A percentile compares a stretch with the other conserved stretches of the same genome.
Evolutionary conservation across 1,140 invertebrate species (phyloP).

Genomic region (Sipha flava): DNA sequence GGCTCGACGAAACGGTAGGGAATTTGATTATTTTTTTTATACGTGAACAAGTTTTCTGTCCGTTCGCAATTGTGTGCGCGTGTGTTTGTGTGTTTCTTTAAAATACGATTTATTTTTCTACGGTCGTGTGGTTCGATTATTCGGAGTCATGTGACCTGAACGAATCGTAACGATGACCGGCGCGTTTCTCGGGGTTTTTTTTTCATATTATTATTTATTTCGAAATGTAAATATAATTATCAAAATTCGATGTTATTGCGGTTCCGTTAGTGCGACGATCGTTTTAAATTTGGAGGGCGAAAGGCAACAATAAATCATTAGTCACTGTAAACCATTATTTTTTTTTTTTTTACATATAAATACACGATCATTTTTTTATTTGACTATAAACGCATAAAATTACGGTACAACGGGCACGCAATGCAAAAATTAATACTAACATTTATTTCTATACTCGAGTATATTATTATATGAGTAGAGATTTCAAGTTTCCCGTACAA

Average conservation of each 20-base stretch:
- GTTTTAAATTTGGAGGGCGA: neutral
- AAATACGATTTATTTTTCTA: neutral
- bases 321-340: too few species aligned
- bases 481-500: too few species aligned
- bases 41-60: neutral
- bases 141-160: conserved; percentile 3
- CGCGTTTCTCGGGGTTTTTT: neutral
- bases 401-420: too few species aligned
- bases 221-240: conserved; percentile 21
- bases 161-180: conserved; percentile 27
- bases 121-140: conserved; percentile 1
- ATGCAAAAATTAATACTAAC: too few species aligned
- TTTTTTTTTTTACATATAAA: too few species aligned
- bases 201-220: neutral
- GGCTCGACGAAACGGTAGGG: neutral
- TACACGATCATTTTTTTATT: too few species aligned
- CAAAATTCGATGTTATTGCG: neutral
- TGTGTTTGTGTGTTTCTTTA: neutral
- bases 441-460: too few species aligned
- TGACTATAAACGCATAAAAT: too few species aligned
- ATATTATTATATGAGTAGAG: too few species aligned
- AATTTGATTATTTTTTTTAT: neutral
- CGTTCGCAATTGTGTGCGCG: too few species aligned
- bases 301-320: neutral
- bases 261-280: neutral